phyloP scores from a whole-genome alignment of 2,113 vertebrate genomes.

The Hippolais icterina region DNA sequence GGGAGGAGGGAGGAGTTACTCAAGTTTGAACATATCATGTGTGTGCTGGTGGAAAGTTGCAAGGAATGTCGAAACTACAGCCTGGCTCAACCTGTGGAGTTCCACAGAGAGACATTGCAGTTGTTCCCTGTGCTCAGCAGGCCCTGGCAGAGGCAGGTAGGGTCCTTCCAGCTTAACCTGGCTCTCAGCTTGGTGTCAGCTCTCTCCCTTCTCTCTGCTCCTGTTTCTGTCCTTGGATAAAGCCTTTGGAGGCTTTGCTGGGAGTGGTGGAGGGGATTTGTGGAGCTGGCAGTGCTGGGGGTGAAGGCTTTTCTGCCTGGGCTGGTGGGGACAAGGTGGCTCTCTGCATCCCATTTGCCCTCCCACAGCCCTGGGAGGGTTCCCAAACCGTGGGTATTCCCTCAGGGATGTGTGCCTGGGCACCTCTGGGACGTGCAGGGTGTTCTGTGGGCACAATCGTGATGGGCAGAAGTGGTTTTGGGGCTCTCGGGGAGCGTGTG shows the following conservation, averaged over 20 bases:
- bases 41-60: slow-evolving; percentile 42
- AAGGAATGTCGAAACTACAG: slow-evolving; percentile 58
- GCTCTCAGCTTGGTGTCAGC: background rate
- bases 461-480: background rate
- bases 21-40: slow-evolving; percentile 56
- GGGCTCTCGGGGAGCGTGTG: background rate
- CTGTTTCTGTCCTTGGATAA: fast-evolving
- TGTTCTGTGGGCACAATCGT: background rate
- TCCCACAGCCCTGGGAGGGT: fast-evolving
- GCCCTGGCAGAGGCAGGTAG: slow-evolving; percentile 32
- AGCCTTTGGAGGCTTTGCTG: background rate
- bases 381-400: fast-evolving
- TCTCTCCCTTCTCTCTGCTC: fast-evolving
- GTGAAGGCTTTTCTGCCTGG: background rate
- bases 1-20: slow-evolving; percentile 56
- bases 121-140: background rate
- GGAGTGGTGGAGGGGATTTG: background rate
- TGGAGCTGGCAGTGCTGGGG: background rate
- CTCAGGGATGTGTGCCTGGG: fast-evolving
- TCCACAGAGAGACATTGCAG: background rate
- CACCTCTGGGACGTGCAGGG: fast-evolving
- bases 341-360: background rate
- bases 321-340: background rate
- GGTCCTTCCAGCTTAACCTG: background rate
- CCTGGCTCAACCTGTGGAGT: slow-evolving; percentile 10